These are phyloP conservation scores for Drosophila demipolita DNA, from an alignment of 2,888 invertebrate genomes.

Conservation along the genomic window DNA sequence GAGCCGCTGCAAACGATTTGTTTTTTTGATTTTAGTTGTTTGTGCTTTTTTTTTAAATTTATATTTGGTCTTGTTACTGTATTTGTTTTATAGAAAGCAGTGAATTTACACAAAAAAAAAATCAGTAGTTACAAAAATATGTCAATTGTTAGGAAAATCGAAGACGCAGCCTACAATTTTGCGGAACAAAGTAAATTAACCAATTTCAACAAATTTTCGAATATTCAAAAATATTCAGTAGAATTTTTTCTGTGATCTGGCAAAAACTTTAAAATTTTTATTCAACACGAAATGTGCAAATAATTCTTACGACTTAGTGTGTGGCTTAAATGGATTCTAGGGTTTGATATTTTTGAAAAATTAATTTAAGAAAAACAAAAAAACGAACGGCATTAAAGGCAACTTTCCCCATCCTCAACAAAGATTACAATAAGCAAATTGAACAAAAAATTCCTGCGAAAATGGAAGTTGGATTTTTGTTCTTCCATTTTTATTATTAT, in stretches of 20 bases:
- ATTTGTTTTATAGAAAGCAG: neutral
- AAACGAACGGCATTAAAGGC: neutral
- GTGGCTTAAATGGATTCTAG: neutral
- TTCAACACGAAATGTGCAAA: constrained; percentile 1
- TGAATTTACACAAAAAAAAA: neutral
- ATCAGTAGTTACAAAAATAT: neutral
- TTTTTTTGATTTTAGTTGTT: constrained; percentile 21
- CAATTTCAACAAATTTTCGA: neutral
- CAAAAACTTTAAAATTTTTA: constrained; percentile 13
- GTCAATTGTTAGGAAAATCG: neutral
- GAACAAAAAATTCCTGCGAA: neutral
- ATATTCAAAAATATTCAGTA: neutral
- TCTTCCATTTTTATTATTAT: neutral
- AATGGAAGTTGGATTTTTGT: neutral
- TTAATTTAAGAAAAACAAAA: neutral
- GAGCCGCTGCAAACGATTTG: constrained; percentile 10
- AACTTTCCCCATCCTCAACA: neutral
- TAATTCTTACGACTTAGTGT: constrained; percentile 2
- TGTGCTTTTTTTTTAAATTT: neutral
- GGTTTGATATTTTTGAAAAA: neutral
- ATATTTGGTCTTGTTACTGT: neutral
- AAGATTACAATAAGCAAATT: neutral
- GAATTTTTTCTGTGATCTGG: neutral
- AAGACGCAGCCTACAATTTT: neutral
- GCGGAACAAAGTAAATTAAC: neutral